Evolutionary conservation across 2,113 vertebrate genomes (phyloP), one percentile per base, ranked within the genome.

Genomic region (Eudyptes chrysolophus): DNA sequence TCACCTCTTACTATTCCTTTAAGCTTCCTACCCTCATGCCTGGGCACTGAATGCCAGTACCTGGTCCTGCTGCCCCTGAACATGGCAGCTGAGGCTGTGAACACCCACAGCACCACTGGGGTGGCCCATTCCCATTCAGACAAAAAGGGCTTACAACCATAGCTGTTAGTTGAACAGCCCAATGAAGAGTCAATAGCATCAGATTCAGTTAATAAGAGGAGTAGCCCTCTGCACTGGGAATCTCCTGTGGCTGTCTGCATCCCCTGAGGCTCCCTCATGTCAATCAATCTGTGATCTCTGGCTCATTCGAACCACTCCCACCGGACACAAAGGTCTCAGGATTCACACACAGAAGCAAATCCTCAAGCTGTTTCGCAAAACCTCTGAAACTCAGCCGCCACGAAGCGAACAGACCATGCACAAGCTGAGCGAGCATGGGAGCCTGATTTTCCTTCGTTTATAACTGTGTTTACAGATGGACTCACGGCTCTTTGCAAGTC

Each of bases 341-440:
- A 55, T 42, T 92, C 58, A 64, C 48, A n/a, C 14, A 30, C 19
- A 68, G 21, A 72, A 49, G 12, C 51, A 64, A 92, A 77, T 64
- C 32, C 32, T 60, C 44, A 46, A 58, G 14, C 21, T 4, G 3
- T 30, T 71, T 85, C 49, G 42, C 54, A 72, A 86, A 87, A 68
- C n/a, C 42, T 71, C 75, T 80, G 66, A 76, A 62, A 40, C 6
- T 54, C 51, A 16, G 22, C 52, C 64, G 13, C 32, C n/a, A 51
- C 3, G 1, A 42, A 40, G 22, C 3, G 19, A 44, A 66, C 46
- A 62, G 65, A 52, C 27, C 24, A 25, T 4, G 22, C 38, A 29
- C 34, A n/a, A 40, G 18, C 70, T 32, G 30, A 69, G 40, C 0
- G 0, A 75, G 27, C 34, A 49, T 0, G 0, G 51, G 49, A 68